Evolutionary conservation across 2,797 vertebrate genomes (phyloP).

Genomic region (Cheirogaleus major): DNA sequence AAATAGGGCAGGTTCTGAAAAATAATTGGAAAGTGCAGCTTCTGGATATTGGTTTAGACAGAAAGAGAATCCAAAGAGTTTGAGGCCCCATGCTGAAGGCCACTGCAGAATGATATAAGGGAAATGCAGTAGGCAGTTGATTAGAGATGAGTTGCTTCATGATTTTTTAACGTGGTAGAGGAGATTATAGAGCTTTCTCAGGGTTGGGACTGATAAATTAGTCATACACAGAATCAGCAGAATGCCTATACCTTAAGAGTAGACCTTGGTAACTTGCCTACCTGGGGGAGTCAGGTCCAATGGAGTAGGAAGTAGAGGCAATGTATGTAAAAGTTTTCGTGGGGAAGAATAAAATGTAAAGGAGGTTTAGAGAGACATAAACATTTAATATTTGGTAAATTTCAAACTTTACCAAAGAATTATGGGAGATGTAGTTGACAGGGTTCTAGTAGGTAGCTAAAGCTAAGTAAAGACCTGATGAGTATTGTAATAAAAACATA

Average conservation of each 20-base stretch:
- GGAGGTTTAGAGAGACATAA: neutral
- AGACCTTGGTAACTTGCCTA: neutral
- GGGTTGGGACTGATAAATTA: neutral
- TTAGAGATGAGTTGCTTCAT: neutral
- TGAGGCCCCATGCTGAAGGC: neutral
- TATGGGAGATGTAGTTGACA: neutral
- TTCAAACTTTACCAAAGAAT: neutral
- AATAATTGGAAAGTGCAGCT: neutral
- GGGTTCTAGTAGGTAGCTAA: neutral
- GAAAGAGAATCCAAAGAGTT: neutral
- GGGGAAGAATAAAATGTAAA: neutral
- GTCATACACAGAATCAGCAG: neutral
- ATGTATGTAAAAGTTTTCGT: neutral
- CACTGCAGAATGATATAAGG: neutral
- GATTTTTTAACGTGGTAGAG: neutral
- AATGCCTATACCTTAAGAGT: neutral
- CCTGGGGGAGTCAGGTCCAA: neutral
- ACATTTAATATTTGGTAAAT: neutral
- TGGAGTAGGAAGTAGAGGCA: accelerated
- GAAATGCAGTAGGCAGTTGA: neutral
- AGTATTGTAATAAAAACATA: neutral
- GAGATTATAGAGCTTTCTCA: neutral
- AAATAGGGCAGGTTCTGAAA: neutral
- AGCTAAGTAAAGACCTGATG: neutral
- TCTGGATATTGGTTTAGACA: neutral